Evolutionary conservation across 2,113 vertebrate species (phyloP).

Genomic region (Echinops telfairi): DNA sequence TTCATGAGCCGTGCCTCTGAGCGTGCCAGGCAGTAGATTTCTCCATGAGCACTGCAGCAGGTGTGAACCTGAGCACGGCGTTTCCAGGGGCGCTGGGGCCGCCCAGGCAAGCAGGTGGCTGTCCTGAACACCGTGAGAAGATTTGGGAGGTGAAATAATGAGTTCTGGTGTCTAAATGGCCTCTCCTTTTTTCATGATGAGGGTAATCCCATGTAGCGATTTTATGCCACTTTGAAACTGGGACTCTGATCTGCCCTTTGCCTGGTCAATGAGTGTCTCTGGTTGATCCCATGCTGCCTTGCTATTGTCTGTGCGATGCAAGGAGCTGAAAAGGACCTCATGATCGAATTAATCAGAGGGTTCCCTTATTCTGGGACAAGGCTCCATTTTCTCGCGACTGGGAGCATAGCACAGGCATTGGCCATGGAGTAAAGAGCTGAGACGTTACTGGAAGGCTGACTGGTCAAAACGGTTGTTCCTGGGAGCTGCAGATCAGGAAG

Average conservation of each 20-base stretch:
- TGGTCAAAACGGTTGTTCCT: rapidly evolving
- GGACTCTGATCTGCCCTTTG: no score
- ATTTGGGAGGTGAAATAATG: background rate
- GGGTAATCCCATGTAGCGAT: rapidly evolving
- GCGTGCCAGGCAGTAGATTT: background rate
- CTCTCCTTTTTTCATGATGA: background rate
- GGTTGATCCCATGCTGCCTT: no score
- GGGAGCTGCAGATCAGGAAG: background rate
- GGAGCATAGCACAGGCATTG: background rate
- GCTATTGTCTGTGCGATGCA: background rate
- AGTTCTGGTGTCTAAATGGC: background rate
- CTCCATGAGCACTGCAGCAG: background rate
- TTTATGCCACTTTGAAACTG: no score
- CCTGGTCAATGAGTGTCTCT: background rate
- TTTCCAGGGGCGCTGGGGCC: background rate
- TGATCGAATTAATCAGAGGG: rapidly evolving
- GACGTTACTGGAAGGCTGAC: background rate
- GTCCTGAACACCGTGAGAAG: background rate
- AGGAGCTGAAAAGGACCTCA: background rate
- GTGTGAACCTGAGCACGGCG: background rate
- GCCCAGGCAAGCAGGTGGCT: slow-evolving; percentile 22
- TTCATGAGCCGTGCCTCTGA: slow-evolving; percentile 55
- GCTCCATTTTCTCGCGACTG: background rate
- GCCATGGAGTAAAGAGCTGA: background rate
- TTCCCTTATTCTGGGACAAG: background rate